Evolutionary conservation across 2,797 vertebrate genomes (phyloP), one percentile per base, ranked within the genome.

Genomic region (Coregonus sp.): DNA sequence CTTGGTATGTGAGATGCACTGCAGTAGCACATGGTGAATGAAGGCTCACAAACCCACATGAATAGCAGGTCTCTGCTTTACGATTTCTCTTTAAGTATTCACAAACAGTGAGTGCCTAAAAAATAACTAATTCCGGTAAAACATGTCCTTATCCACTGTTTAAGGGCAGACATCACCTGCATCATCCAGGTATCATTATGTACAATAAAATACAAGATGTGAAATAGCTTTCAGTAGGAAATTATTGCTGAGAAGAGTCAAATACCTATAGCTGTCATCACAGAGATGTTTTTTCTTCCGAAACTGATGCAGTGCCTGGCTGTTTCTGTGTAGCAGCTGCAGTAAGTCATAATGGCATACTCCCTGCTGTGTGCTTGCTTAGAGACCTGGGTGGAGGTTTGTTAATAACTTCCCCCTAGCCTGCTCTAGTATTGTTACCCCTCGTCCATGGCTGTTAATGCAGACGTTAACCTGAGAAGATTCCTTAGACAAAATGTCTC

Each of bases 1-100:
- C 90, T 88, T 90, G 88, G 90, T 94, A 93, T 90, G 89, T 88
- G 90, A 92, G 89, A 91, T 87, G 87, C 84, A 85, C 73, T 81
- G 78, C 80, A 25, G 73, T 75, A 80, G 71, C 52, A 63, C 69
- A 66, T 67, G 65, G 65, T 35, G 65, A 67, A 63, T 5, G 9
- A 63, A 4, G 14, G 14, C 65, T 67, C 65, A 50, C 15, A 54
- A 73, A 66, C 71, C 71, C 31, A 73, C 59, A 63, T 25, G 40
- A 63, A 63, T 9, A 69, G 54, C 75, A 75, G 51, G 1, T 72
- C 67, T 69, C 50, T 69, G 31, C 12, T 84, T 84, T 80, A 81
- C 67, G 75, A 65, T 75, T 68, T 75, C 72, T 75, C 77, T 78
- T 67, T 50, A 82, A 80, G 73, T 76, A 77, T 78, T 75, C 70